Conservation (phyloP, 2,888 invertebrate species). For the Meteorus colon region DNA sequence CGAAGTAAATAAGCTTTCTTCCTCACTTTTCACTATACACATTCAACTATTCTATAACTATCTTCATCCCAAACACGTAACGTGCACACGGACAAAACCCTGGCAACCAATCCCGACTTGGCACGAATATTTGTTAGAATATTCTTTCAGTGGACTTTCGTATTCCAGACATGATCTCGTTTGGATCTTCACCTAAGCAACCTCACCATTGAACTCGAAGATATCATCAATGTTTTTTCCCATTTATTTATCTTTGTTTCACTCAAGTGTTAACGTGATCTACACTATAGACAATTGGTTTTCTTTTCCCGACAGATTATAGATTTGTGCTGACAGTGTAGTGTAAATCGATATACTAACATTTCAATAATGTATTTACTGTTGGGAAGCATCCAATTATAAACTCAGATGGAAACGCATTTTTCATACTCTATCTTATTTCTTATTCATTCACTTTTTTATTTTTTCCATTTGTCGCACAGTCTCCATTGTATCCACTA, state of each 20-base stretch:
- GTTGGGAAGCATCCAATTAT: not conserved
- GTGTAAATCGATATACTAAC: not conserved
- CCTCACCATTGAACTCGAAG: not conserved
- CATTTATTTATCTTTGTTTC: slow-evolving; percentile 13
- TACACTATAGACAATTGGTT: not conserved
- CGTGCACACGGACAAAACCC: slow-evolving; percentile 49
- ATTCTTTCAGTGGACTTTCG: slow-evolving; percentile 35
- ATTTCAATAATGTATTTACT: not conserved
- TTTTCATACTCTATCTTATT: not conserved
- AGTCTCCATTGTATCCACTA: slow-evolving; percentile 30
- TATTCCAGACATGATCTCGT: slow-evolving; percentile 39
- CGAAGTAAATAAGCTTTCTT: slow-evolving; percentile 39
- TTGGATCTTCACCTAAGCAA: slow-evolving; percentile 9
- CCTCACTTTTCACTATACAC: slow-evolving; percentile 6
- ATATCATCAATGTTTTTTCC: slow-evolving; percentile 9
- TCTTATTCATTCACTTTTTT: not conserved
- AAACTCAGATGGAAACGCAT: not conserved
- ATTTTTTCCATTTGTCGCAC: not conserved
- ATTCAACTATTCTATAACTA: slow-evolving; percentile 36
- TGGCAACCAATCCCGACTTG: slow-evolving; percentile 43
- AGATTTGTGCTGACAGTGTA: not conserved
- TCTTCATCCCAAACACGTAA: slow-evolving; percentile 55
- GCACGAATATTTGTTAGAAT: slow-evolving; percentile 43
- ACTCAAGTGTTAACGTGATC: slow-evolving; percentile 1
- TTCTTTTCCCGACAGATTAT: not conserved